Evolutionary conservation across 2,797 vertebrate genomes (phyloP).

Genomic region (Gymnoscopelus microlampas): DNA sequence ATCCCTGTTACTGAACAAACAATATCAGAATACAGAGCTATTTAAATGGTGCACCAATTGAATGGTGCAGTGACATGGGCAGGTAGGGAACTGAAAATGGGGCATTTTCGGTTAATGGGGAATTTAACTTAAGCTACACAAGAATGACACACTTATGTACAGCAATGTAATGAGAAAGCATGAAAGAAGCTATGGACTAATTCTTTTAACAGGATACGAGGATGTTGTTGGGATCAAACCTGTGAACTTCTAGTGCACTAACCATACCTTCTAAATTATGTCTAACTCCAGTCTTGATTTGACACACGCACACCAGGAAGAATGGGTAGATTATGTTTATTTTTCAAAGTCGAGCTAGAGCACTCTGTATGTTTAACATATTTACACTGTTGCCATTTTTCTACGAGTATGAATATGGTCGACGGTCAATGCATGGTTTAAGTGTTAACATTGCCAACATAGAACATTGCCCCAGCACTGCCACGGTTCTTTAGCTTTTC

Average conservation of each 20-base stretch:
- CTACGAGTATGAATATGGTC: too few species aligned
- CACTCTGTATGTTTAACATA: too few species aligned
- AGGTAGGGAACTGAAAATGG: conserved; percentile 19
- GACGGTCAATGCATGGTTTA: too few species aligned
- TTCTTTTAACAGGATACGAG: conserved; percentile 28
- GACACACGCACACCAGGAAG: conserved; percentile 1
- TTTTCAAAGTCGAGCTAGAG: too few species aligned
- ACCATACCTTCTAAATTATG: background rate
- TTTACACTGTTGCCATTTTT: too few species aligned
- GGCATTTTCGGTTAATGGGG: conserved; percentile 43
- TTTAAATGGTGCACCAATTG: conserved; percentile 20
- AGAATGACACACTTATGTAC: too few species aligned
- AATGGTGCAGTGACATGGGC: conserved; percentile 11
- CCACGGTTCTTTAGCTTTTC: background rate
- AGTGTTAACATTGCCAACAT: background rate
- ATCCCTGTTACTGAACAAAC: too few species aligned
- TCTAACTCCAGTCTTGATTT: conserved; percentile 13
- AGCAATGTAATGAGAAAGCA: too few species aligned
- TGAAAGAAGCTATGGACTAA: too few species aligned
- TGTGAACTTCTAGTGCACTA: conserved; percentile 1
- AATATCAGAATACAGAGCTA: too few species aligned
- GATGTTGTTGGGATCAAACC: conserved; percentile 31
- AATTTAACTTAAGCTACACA: background rate
- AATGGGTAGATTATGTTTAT: background rate
- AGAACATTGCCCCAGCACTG: background rate